Evolutionary conservation across 1,140 invertebrate species (phyloP).

Genomic region (Atta colombica): DNA sequence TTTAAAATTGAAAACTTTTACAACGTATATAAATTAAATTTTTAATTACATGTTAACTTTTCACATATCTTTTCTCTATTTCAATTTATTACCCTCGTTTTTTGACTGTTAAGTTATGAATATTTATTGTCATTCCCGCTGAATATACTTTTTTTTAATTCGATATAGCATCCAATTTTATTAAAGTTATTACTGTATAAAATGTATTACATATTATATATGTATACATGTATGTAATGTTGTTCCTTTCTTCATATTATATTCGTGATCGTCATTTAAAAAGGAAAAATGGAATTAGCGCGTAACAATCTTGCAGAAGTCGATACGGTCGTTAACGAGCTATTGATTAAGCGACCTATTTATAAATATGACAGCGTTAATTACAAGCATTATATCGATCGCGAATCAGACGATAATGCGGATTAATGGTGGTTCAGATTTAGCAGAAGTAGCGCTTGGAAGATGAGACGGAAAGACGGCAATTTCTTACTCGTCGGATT

Average conservation of each 20-base stretch:
- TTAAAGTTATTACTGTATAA: background rate
- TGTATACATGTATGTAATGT: background rate
- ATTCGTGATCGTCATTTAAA: background rate
- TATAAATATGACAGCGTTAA: constrained; percentile 55
- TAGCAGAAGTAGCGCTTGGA: constrained; percentile 30
- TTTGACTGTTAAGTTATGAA: background rate
- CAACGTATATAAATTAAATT: background rate
- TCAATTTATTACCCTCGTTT: background rate
- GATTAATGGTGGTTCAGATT: constrained; percentile 42
- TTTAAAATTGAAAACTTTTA: background rate
- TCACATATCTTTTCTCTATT: background rate
- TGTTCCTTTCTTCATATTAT: constrained; percentile 4
- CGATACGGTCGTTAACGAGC: constrained; percentile 37
- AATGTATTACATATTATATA: too few relatives aligned
- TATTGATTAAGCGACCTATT: constrained; percentile 60
- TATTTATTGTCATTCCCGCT: background rate
- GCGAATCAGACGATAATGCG: constrained; percentile 32
- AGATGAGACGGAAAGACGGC: background rate
- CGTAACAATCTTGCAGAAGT: constrained; percentile 37
- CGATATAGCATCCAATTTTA: background rate
- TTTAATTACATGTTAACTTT: constrained; percentile 4
- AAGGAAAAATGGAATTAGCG: background rate
- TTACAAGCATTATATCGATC: constrained; percentile 58
- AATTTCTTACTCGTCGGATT: constrained; percentile 40
- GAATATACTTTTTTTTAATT: background rate